Percentiles rank a stretch among this genome's conserved stretches.
Conservation (phyloP, 2,113 vertebrate genomes). For the Rhineura floridana region DNA sequence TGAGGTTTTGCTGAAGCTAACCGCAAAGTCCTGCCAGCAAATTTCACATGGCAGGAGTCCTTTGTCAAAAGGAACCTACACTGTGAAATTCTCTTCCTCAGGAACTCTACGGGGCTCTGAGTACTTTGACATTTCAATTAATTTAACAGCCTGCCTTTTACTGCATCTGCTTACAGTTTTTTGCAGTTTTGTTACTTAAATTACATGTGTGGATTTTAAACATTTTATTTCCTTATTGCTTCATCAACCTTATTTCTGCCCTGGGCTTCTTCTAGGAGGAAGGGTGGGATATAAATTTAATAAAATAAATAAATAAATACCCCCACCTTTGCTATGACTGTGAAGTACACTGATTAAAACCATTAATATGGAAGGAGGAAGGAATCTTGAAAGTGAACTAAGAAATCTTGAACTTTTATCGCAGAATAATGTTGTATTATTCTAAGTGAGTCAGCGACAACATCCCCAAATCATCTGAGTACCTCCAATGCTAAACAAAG, state of each 20-base stretch:
- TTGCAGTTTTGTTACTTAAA: constrained; percentile 5
- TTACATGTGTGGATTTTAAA: fast-evolving
- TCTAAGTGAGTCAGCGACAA: not conserved
- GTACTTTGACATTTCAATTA: constrained; percentile 63
- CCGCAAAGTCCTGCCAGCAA: constrained; percentile 24
- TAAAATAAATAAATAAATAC: too few species aligned
- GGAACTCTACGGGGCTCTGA: constrained; percentile 36
- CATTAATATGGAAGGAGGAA: not conserved
- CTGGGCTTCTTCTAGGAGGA: too few species aligned
- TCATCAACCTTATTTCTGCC: too few species aligned
- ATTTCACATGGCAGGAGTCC: constrained; percentile 45
- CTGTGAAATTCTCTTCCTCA: constrained; percentile 29
- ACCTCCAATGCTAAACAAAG: not conserved
- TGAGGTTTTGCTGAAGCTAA: constrained; percentile 13
- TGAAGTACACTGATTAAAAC: not conserved
- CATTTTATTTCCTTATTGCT: not conserved
- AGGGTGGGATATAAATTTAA: too few species aligned
- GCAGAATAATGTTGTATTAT: not conserved
- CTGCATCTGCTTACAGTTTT: not conserved
- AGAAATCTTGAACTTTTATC: not conserved
- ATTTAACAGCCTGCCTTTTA: constrained; percentile 11
- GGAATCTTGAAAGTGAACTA: fast-evolving
- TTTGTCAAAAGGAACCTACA: constrained; percentile 45
- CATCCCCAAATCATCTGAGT: not conserved
- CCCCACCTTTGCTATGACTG: fast-evolving